Evolutionary conservation across 2,113 vertebrate genomes (phyloP).

Genomic region (Martes martes): DNA sequence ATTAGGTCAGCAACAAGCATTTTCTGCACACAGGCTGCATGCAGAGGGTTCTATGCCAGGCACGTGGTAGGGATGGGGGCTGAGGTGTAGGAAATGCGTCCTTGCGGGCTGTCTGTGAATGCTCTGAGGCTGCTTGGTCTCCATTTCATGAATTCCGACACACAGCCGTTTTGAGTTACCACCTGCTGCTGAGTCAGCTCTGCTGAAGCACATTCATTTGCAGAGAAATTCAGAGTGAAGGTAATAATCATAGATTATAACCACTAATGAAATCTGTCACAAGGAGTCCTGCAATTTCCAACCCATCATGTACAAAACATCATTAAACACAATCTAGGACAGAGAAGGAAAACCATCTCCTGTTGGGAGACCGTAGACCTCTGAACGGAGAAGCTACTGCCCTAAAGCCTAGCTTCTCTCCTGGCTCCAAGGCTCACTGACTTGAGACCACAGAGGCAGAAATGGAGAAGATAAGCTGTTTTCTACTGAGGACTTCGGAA

Average conservation of each 20-base stretch:
- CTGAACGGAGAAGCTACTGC: too few species aligned
- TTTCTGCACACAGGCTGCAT: neutral
- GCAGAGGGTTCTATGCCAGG: fast-evolving
- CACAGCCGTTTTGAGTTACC: neutral
- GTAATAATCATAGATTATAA: neutral
- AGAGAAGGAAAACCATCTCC: neutral
- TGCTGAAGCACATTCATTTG: neutral
- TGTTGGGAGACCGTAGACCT: fast-evolving
- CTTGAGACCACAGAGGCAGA: neutral
- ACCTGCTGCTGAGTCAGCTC: neutral
- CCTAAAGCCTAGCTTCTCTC: neutral
- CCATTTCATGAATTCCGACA: neutral
- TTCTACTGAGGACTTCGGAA: neutral
- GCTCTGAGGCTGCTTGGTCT: neutral
- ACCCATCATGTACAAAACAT: neutral
- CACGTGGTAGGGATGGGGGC: fast-evolving
- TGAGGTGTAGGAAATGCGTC: fast-evolving
- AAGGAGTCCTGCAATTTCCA: neutral
- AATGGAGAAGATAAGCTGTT: neutral
- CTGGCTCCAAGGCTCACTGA: neutral
- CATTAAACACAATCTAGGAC: neutral
- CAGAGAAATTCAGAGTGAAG: neutral
- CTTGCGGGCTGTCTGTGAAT: too few species aligned
- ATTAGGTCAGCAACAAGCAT: neutral
- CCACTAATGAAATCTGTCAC: neutral